phyloP scores from a whole-genome alignment of 2,797 vertebrate genomes.

The Malacoctenus gilli region DNA sequence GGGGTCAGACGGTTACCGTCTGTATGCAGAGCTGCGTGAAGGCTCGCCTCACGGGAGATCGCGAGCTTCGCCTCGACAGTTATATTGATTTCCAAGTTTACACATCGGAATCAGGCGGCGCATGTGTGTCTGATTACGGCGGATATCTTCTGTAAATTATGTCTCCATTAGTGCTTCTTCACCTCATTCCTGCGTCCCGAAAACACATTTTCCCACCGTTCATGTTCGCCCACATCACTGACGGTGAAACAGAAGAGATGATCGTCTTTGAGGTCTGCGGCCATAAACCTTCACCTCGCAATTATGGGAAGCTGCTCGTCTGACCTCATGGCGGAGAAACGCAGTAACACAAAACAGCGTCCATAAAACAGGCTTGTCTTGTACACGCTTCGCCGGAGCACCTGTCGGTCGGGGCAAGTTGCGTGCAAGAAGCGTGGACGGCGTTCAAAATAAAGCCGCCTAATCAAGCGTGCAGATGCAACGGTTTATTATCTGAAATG shows the following conservation, averaged over 20 bases:
- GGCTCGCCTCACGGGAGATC: too few species aligned
- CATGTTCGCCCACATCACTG: constrained; percentile 23
- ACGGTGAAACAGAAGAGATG: constrained; percentile 38
- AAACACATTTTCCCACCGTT: constrained; percentile 15
- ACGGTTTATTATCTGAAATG: constrained; percentile 67
- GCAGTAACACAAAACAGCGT: constrained; percentile 56
- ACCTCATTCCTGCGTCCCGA: constrained; percentile 14
- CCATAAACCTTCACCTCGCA: constrained; percentile 41
- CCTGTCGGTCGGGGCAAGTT: constrained; percentile 51
- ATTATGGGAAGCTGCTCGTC: constrained; percentile 32
- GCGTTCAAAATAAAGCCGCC: constrained; percentile 50
- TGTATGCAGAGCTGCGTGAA: too few species aligned
- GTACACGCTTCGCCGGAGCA: constrained; percentile 39
- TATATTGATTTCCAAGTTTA: too few species aligned
- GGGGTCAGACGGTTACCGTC: too few species aligned
- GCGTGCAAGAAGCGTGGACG: constrained; percentile 61
- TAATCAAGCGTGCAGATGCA: constrained; percentile 67
- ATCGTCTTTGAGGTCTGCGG: constrained; percentile 29
- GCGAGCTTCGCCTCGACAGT: too few species aligned
- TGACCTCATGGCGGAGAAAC: constrained; percentile 55
- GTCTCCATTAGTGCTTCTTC: constrained; percentile 16
- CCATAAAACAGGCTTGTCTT: constrained; percentile 28
- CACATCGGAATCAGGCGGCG: too few species aligned
- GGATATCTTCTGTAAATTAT: background rate
- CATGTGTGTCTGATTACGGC: background rate